Percentiles rank a stretch among this genome's conserved stretches.
Evolutionary conservation across 2,113 vertebrate genomes (phyloP).

Genomic region (Ctenomys sociabilis): DNA sequence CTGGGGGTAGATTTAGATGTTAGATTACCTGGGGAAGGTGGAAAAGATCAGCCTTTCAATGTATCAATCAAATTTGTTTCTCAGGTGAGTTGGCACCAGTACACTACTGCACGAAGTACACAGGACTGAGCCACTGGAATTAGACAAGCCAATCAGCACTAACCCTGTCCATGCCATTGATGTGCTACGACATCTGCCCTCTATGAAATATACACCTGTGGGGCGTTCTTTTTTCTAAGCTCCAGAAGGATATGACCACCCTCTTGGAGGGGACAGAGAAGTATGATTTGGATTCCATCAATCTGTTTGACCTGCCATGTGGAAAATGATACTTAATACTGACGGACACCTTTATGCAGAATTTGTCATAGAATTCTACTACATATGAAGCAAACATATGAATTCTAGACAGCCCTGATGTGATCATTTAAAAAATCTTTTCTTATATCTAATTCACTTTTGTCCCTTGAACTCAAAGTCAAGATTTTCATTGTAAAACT

Average conservation of each 20-base stretch:
- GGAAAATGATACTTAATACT: too few relatives aligned
- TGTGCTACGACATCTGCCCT: constrained; percentile 98
- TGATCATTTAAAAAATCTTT: constrained; percentile 43
- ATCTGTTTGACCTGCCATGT: too few relatives aligned
- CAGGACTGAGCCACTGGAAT: constrained; percentile 96
- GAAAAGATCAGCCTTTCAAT: constrained; percentile 99
- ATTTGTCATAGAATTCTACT: neutral
- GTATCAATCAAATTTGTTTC: constrained; percentile 99
- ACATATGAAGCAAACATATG: constrained; percentile 34
- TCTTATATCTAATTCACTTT: constrained; percentile 47
- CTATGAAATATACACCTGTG: constrained; percentile 95
- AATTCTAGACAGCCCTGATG: constrained; percentile 39
- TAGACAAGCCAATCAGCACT: constrained; percentile 99
- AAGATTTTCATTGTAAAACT: constrained; percentile 62
- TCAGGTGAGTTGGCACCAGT: constrained; percentile 99
- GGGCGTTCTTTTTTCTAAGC: too few relatives aligned
- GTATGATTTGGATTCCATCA: too few relatives aligned
- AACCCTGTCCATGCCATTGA: constrained; percentile 99
- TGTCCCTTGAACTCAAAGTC: constrained; percentile 48
- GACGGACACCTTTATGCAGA: constrained; percentile 13
- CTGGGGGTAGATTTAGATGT: constrained; percentile 99
- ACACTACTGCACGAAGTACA: constrained; percentile 98
- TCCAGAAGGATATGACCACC: too few relatives aligned
- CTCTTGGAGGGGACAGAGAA: too few relatives aligned
- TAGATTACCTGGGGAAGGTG: constrained; percentile 97